Evolutionary conservation across 2,113 vertebrate genomes (phyloP).

Genomic region (Ascaphus truei): DNA sequence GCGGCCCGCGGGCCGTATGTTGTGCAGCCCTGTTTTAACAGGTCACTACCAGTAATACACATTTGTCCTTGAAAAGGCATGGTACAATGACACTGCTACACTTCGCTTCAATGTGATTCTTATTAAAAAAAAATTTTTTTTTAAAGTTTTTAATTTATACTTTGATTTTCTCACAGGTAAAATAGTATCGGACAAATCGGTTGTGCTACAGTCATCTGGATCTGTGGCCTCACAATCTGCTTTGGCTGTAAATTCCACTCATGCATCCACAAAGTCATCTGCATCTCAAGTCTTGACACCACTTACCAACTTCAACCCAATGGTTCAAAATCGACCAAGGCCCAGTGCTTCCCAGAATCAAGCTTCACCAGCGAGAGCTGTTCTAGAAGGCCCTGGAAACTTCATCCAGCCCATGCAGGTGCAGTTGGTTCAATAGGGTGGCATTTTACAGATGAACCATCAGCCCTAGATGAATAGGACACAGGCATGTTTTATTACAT

Average conservation of each 20-base stretch:
- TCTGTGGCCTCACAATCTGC: not conserved
- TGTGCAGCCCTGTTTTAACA: too few relatives aligned
- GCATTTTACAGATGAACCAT: not conserved
- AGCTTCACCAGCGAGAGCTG: not conserved
- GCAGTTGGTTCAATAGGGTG: not conserved
- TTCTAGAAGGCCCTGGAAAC: not conserved
- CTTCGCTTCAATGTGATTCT: too few relatives aligned
- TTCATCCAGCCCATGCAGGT: conserved; percentile 31
- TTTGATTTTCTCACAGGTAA: not conserved
- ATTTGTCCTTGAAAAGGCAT: too few relatives aligned
- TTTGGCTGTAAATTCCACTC: conserved; percentile 1
- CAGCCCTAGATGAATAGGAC: not conserved
- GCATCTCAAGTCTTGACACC: conserved; percentile 34
- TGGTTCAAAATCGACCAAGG: conserved; percentile 18
- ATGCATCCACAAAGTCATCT: not conserved
- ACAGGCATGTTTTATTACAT: not conserved
- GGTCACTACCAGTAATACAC: too few relatives aligned
- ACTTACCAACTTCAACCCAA: conserved; percentile 9
- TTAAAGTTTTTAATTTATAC: too few relatives aligned
- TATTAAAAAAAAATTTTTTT: too few relatives aligned
- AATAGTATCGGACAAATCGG: conserved; percentile 26
- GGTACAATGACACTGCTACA: too few relatives aligned
- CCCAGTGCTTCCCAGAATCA: conserved; percentile 11
- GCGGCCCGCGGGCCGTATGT: too few relatives aligned
- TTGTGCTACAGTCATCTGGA: not conserved